These are phyloP conservation scores for Siderastrea radians DNA, from an alignment of 92 coral and sea anemone genomes.

Conservation along the genomic window DNA sequence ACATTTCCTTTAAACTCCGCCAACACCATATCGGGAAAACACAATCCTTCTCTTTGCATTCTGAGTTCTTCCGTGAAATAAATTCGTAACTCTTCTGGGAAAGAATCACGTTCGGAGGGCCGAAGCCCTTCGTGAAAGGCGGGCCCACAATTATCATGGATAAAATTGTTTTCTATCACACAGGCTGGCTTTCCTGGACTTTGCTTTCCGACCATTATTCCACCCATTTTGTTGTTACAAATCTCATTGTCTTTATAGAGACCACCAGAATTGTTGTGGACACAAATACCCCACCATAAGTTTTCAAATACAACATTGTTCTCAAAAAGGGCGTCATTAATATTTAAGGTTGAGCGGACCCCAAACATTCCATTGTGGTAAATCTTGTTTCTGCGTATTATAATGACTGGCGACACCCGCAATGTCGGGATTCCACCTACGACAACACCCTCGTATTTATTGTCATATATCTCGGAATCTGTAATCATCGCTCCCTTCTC, in stretches of 20 bases:
- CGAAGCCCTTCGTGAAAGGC: slow-evolving; percentile 26
- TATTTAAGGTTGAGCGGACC: slow-evolving; percentile 2
- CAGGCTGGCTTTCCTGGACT: slow-evolving; percentile 15
- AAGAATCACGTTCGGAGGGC: not conserved
- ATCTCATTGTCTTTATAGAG: slow-evolving; percentile 17
- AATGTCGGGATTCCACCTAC: not conserved
- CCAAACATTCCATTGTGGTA: slow-evolving; percentile 45
- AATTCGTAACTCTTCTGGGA: not conserved
- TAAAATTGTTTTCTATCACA: slow-evolving; percentile 22
- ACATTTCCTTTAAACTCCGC: not conserved
- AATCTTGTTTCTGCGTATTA: slow-evolving; percentile 13
- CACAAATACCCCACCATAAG: slow-evolving; percentile 33
- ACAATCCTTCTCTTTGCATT: not conserved
- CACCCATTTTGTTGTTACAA: slow-evolving; percentile 44
- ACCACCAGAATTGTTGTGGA: slow-evolving; percentile 45
- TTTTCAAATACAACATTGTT: slow-evolving; percentile 42
- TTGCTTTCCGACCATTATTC: slow-evolving; percentile 16
- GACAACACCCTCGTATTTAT: slow-evolving; percentile 28
- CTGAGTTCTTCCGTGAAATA: not conserved
- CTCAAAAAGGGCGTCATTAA: slow-evolving; percentile 1
- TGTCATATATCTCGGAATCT: slow-evolving; percentile 27
- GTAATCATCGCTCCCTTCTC: not conserved
- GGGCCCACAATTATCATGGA: slow-evolving; percentile 44
- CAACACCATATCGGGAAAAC: not conserved
- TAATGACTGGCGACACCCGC: not conserved